These are phyloP conservation scores for Cheiracanthium punctorium DNA, from an alignment of 2,888 invertebrate genomes.

Conservation along the genomic window DNA sequence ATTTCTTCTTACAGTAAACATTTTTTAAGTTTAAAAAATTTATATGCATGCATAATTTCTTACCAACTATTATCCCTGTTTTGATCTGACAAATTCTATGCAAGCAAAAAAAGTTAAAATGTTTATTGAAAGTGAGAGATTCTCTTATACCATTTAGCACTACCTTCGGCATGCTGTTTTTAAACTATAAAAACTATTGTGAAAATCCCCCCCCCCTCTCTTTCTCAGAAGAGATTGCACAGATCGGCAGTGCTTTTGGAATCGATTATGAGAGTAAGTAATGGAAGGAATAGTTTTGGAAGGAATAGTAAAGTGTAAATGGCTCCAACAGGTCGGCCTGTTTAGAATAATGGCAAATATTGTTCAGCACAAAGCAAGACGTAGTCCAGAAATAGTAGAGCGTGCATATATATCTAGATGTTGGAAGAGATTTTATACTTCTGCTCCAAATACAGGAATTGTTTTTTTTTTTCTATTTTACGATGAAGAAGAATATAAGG, in stretches of 20 bases:
- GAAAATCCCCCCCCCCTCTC: not conserved
- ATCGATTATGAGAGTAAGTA: not conserved
- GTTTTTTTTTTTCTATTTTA: too few species aligned
- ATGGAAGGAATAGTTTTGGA: not conserved
- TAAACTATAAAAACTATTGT: not conserved
- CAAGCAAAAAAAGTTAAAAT: too few species aligned
- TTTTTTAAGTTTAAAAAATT: too few species aligned
- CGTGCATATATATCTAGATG: not conserved
- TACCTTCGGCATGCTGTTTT: not conserved
- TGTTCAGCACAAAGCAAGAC: too few species aligned
- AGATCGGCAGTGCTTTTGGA: not conserved
- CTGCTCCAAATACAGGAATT: too few species aligned
- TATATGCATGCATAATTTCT: too few species aligned
- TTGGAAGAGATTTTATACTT: not conserved
- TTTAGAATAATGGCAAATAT: not conserved
- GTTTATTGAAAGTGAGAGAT: too few species aligned
- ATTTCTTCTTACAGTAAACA: too few species aligned
- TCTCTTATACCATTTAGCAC: too few species aligned
- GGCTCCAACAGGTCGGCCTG: not conserved
- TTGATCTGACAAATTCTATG: too few species aligned
- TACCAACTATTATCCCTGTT: too few species aligned
- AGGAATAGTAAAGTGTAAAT: not conserved
- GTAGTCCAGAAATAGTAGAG: not conserved
- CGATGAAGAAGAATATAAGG: too few species aligned
- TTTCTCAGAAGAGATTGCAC: not conserved